phyloP scores from a whole-genome alignment of 2,888 invertebrate species.

The Stenchaetothrips biformis region DNA sequence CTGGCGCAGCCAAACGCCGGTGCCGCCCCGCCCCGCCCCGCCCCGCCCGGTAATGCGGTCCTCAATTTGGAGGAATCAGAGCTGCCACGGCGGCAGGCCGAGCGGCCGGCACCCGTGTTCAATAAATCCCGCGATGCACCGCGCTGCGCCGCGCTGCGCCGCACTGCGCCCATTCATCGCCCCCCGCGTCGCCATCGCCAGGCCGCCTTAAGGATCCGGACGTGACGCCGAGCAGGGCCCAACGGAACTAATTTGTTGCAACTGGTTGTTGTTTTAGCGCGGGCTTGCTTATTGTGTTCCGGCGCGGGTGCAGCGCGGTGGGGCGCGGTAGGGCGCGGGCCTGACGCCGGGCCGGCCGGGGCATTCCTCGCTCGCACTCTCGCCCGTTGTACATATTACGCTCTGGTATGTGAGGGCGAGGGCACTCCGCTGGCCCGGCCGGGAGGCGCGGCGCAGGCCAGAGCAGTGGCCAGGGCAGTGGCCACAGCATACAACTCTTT shows the following conservation, averaged over 20 bases:
- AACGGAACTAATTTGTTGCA: not conserved
- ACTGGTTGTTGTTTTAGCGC: not conserved
- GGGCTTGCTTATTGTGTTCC: not conserved
- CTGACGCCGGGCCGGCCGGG: not conserved
- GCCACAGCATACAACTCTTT: no score
- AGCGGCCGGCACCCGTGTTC: no score
- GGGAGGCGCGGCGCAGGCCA: no score
- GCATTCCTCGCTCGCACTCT: not conserved
- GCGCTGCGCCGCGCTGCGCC: no score
- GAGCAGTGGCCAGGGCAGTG: no score
- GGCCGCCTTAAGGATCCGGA: no score
- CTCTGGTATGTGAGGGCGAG: conserved; percentile 7
- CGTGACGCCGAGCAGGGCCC: no score
- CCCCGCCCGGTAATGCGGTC: not conserved
- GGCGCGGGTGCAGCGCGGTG: not conserved
- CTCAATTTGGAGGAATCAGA: no score
- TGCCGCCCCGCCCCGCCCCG: not conserved
- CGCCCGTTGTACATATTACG: conserved; percentile 16
- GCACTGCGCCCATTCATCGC: no score
- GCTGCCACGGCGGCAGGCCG: no score
- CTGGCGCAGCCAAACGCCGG: not conserved
- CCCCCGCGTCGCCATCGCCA: no score
- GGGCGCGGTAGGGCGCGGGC: not conserved
- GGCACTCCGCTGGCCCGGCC: not conserved
- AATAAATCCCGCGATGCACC: no score